A percentile compares a stretch with the other conserved stretches of the same genome.
Conservation (phyloP, 35 echinoderm and acorn worm genomes). For the Acanthaster planci region DNA sequence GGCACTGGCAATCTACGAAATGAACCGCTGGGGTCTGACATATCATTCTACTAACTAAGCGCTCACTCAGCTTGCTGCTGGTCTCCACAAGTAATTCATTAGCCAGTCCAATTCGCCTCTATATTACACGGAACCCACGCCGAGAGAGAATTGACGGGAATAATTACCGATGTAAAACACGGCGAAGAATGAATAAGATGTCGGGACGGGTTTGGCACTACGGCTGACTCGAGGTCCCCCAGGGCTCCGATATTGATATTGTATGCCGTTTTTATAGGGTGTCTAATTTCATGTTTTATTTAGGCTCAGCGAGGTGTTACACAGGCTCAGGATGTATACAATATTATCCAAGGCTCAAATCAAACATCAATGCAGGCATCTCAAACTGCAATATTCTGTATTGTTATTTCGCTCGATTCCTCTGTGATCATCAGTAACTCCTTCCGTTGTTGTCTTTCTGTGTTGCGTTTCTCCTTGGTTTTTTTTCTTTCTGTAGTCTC, state of each 20-base stretch:
- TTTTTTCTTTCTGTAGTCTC: too few species aligned
- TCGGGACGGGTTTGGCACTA: not conserved
- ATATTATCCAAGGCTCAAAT: too few species aligned
- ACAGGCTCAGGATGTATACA: too few species aligned
- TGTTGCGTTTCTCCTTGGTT: too few species aligned
- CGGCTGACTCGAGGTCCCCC: not conserved
- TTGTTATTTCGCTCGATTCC: too few species aligned
- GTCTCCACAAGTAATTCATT: constrained; percentile 4
- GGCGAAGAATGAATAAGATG: not conserved
- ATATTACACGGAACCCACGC: not conserved
- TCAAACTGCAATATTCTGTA: too few species aligned
- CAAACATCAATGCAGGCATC: too few species aligned
- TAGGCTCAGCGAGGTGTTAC: not conserved
- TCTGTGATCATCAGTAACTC: too few species aligned
- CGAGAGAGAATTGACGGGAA: not conserved
- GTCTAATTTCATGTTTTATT: constrained; percentile 15
- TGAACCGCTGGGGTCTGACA: not conserved
- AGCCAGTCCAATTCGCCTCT: not conserved
- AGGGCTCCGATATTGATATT: not conserved
- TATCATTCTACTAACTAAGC: not conserved
- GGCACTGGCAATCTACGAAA: constrained; percentile 11
- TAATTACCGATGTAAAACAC: constrained; percentile 29
- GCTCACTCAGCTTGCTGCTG: not conserved
- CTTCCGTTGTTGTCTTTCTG: too few species aligned
- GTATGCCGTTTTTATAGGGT: constrained; percentile 15